Percentiles rank a stretch among this genome's conserved stretches.
Evolutionary conservation across 2,113 vertebrate genomes (phyloP).

Genomic region (Chinchilla lanigera): DNA sequence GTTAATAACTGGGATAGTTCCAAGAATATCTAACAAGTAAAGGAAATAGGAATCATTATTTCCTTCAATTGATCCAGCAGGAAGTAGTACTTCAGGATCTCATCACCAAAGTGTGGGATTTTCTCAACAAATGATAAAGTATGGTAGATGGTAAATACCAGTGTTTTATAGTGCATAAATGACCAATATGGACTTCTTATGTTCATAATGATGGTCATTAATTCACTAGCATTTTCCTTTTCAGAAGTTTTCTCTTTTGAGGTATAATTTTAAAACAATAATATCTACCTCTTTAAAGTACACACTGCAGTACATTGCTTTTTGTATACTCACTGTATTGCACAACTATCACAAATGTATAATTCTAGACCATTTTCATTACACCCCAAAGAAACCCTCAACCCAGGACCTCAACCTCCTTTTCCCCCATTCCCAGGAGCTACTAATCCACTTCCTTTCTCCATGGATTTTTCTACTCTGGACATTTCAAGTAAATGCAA

Average conservation of each 20-base stretch:
- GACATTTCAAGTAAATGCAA: neutral
- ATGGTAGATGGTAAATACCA: neutral
- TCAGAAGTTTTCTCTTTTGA: neutral
- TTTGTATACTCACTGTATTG: neutral
- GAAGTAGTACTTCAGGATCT: neutral
- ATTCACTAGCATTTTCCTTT: conserved; percentile 19
- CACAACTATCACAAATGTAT: neutral
- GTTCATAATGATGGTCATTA: neutral
- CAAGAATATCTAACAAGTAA: neutral
- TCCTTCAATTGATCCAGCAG: neutral
- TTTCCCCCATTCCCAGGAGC: neutral
- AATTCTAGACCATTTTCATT: neutral
- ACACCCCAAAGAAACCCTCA: neutral
- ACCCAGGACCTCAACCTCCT: neutral
- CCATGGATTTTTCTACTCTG: neutral
- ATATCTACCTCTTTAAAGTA: neutral
- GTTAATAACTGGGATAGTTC: neutral
- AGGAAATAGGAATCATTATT: neutral
- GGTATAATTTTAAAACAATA: neutral
- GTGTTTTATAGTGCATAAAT: neutral
- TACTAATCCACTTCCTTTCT: neutral
- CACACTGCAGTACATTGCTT: neutral
- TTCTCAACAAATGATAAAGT: conserved; percentile 38
- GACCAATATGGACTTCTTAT: neutral
- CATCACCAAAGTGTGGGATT: neutral